Base-by-base conservation (phyloP, 2,797 vertebrate species). In the Chromobotia macracanthus region DNA sequence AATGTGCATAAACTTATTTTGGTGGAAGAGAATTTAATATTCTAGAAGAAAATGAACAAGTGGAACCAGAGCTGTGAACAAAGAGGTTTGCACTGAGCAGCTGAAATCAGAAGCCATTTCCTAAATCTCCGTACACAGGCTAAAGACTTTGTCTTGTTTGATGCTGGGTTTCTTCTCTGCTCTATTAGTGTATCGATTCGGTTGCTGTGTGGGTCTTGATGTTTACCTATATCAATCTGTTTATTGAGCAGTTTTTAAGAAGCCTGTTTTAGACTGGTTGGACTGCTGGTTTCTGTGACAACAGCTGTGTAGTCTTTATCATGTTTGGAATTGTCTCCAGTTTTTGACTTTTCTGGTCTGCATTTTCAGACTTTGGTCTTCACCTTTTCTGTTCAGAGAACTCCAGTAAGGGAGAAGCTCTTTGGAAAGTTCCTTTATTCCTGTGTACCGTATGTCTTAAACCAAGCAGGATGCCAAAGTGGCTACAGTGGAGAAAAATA, bases 231-330 rank as follows among this genome's bases (percentile, higher is more conserved):
- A 66, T 6, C 15, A 16, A 6, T 15, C 35, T 64, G 61, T 64
- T 64, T 64, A 8, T 38, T 38, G 16, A 38, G 35, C 0, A 3
- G 1, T 65, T 44, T 65, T 18, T 65, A 38, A 65, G 63, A 65
- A 44, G 18, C 19, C 63, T 66, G 18, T 21, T 44, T 66, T 19
- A 44, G 63, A 21, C n/a, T 66, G 21, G 38, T 66, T 66, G 21
- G 31, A 66, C n/a, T 11, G 63, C 35, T 44, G 9, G 35, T 66
- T n/a, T 19, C 35, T 44, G 21, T 63, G 60, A 10, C 60, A 63
- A 63, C 60, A 63, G 58, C 25, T 63, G 28, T 72, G 71, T 38
- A 25, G n/a, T n/a, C n/a, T n/a, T n/a, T n/a, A n/a, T n/a, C n/a
- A n/a, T n/a, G n/a, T n/a, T n/a, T n/a, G n/a, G n/a, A n/a, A n/a